Percentiles rank a stretch among this genome's conserved stretches.
Conservation (phyloP, 2,888 invertebrate genomes). For the Invenusta paracnida region DNA sequence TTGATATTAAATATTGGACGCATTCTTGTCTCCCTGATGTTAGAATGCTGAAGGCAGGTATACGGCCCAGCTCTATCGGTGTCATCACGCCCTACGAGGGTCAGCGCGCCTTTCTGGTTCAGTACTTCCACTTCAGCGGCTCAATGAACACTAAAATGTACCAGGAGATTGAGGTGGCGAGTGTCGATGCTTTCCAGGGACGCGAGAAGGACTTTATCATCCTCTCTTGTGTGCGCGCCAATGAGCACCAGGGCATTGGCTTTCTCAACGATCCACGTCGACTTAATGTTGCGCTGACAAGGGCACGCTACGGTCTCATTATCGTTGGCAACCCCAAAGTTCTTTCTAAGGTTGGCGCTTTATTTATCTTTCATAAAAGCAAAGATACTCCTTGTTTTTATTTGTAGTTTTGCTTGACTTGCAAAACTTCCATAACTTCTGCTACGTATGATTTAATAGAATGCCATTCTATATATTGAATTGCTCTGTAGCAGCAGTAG, state of each 20-base stretch:
- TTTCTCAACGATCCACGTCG: slow-evolving; percentile 95
- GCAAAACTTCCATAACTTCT: too few species aligned
- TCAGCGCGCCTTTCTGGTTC: slow-evolving; percentile 88
- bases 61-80: slow-evolving; percentile 95
- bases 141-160: slow-evolving; percentile 91
- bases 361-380: too few species aligned
- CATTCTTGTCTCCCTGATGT: too few species aligned
- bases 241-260: slow-evolving; percentile 96
- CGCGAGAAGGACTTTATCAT: slow-evolving; percentile 98
- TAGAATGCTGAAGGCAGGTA: slow-evolving; percentile 83
- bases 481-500: too few species aligned
- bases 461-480: too few species aligned
- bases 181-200: slow-evolving; percentile 98
- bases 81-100: slow-evolving; percentile 95
- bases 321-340: slow-evolving; percentile 99
- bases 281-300: slow-evolving; percentile 91
- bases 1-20: too few species aligned
- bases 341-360: slow-evolving; percentile 71
- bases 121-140: slow-evolving; percentile 98
- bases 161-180: slow-evolving; percentile 92
- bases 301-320: slow-evolving; percentile 87
- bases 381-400: too few species aligned
- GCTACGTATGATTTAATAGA: too few species aligned
- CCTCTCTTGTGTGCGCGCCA: slow-evolving; percentile 95
- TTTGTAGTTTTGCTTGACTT: too few species aligned